A percentile compares a stretch with the other conserved stretches of the same genome.
These are phyloP conservation scores for Drosophila tropicalis DNA, from an alignment of 1,140 invertebrate genomes.

Conservation along the genomic window DNA sequence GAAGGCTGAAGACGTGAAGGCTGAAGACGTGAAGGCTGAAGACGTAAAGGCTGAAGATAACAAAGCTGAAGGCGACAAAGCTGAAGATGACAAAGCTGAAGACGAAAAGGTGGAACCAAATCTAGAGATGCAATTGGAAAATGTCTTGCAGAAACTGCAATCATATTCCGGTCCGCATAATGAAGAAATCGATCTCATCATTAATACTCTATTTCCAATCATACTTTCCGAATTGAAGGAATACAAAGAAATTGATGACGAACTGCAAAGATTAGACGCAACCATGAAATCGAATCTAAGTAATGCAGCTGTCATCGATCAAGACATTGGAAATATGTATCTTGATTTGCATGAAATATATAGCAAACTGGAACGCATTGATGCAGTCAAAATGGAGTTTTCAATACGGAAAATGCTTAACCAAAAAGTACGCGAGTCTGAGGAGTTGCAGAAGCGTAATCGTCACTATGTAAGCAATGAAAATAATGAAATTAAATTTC, in stretches of 20 bases:
- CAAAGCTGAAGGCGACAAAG: too few species aligned
- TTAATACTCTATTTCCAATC: slow-evolving; percentile 36
- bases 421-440: slow-evolving; percentile 27
- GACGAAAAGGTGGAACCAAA: too few species aligned
- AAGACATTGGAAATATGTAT: slow-evolving; percentile 41
- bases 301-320: background rate
- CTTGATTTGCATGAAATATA: slow-evolving; percentile 45
- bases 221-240: slow-evolving; percentile 13
- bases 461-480: slow-evolving; percentile 47
- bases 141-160: background rate
- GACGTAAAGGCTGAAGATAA: too few species aligned
- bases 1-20: too few species aligned
- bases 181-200: background rate
- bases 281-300: background rate
- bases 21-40: too few species aligned
- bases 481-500: slow-evolving; percentile 12
- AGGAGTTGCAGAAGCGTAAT: slow-evolving; percentile 16
- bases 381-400: background rate
- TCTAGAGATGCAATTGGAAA: background rate
- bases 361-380: slow-evolving; percentile 12
- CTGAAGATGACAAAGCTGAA: too few species aligned
- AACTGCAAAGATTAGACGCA: background rate
- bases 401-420: background rate
- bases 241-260: background rate
- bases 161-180: background rate